Percentiles rank a stretch among this genome's conserved stretches.
Conservation (phyloP, 2,797 vertebrate species). For the Alauda arvensis region DNA sequence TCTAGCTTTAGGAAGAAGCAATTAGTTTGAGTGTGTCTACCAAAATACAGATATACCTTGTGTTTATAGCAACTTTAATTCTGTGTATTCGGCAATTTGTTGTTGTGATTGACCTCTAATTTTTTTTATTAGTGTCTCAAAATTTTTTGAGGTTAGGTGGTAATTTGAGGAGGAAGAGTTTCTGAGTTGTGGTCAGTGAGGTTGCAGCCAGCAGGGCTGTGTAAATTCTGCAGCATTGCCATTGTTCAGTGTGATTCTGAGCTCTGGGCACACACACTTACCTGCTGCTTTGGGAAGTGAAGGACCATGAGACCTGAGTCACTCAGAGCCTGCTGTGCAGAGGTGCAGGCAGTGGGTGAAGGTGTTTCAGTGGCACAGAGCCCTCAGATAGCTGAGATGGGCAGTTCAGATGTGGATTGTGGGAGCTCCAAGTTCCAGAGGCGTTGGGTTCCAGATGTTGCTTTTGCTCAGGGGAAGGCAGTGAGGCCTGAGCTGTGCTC, state of each 20-base stretch:
- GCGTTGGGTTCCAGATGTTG: neutral
- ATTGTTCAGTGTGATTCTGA: neutral
- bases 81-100: neutral
- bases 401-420: neutral
- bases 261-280: rapidly evolving
- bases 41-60: neutral
- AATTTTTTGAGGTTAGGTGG: neutral
- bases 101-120: neutral
- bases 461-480: neutral
- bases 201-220: neutral
- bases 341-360: neutral
- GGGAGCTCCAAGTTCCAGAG: neutral
- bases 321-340: neutral
- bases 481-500: neutral
- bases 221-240: rapidly evolving
- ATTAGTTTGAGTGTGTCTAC: neutral
- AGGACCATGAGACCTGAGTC: neutral
- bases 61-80: neutral
- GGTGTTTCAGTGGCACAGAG: neutral
- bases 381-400: neutral
- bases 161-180: neutral
- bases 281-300: neutral
- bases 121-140: neutral
- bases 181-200: neutral
- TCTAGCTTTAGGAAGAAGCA: neutral